Percentiles rank a stretch among this genome's conserved stretches.
Conservation (phyloP, 1,140 invertebrate species). For the Drosophila nasuta region DNA sequence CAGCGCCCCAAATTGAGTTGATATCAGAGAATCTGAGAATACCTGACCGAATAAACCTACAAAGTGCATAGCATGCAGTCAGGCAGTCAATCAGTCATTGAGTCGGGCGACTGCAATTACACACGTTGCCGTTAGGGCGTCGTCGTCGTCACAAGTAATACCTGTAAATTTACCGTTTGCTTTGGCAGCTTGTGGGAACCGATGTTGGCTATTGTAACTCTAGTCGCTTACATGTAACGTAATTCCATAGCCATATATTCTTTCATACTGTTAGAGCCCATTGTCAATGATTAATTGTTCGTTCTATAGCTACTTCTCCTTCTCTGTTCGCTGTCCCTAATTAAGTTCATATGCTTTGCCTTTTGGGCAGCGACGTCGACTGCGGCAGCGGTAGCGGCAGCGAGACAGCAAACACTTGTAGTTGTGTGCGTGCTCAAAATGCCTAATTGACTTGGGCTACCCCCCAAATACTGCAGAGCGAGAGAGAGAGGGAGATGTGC, state of each 20-base stretch:
- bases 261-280: conserved; percentile 24
- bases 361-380: conserved; percentile 26
- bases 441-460: conserved; percentile 69
- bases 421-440: conserved; percentile 79
- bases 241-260: conserved; percentile 31
- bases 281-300: conserved; percentile 69
- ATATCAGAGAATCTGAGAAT: conserved; percentile 40
- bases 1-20: conserved; percentile 35
- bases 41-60: conserved; percentile 69
- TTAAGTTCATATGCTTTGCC: conserved; percentile 59
- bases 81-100: background rate
- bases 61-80: conserved; percentile 53
- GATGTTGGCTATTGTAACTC: conserved; percentile 15
- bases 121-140: conserved; percentile 76
- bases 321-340: conserved; percentile 58
- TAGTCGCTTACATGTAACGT: conserved; percentile 23
- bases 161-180: conserved; percentile 66
- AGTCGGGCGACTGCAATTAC: conserved; percentile 69
- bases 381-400: conserved; percentile 12
- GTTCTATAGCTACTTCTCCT: conserved; percentile 38
- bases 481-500: conserved; percentile 21
- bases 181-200: conserved; percentile 29
- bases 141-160: conserved; percentile 41
- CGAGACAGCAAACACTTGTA: conserved; percentile 59
- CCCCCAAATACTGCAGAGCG: background rate